A percentile compares a stretch with the other conserved stretches of the same genome.
phyloP scores from a whole-genome alignment of 2,797 vertebrate genomes.

The Oreochromis mossambicus region DNA sequence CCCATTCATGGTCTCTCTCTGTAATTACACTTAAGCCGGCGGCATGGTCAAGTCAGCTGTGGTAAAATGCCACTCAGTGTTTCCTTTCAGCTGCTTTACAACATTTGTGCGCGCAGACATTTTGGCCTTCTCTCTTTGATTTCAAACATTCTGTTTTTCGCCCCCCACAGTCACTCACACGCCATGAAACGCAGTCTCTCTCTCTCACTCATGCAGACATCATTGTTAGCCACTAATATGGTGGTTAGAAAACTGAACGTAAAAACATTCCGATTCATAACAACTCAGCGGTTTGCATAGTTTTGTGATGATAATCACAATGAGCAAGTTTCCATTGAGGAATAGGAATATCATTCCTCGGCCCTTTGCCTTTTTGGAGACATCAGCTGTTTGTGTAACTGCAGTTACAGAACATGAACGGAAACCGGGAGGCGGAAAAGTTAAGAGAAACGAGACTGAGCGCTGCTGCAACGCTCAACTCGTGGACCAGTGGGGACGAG shows the following conservation, averaged over 20 bases:
- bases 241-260: slow-evolving; percentile 18
- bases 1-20: slow-evolving; percentile 48
- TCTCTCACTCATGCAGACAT: neutral
- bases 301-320: slow-evolving; percentile 10
- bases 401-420: slow-evolving; percentile 9
- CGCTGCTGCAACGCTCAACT: neutral
- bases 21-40: slow-evolving; percentile 46
- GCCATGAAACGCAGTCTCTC: neutral
- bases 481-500: neutral
- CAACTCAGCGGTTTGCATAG: slow-evolving; percentile 7
- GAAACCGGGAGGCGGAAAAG: neutral
- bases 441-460: neutral
- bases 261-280: slow-evolving; percentile 8
- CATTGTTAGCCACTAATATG: slow-evolving; percentile 21
- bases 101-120: neutral
- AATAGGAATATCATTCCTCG: slow-evolving; percentile 16
- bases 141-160: neutral
- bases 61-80: slow-evolving; percentile 16
- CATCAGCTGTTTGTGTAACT: slow-evolving; percentile 27
- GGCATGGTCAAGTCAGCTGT: slow-evolving; percentile 20
- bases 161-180: neutral
- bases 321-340: slow-evolving; percentile 41
- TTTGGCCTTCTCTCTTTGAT: neutral
- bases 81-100: slow-evolving; percentile 1
- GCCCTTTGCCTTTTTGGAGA: slow-evolving; percentile 9